Evolutionary conservation across 64 coral and sea anemone genomes (phyloP).

Genomic region (Dendronephthya gigantea): DNA sequence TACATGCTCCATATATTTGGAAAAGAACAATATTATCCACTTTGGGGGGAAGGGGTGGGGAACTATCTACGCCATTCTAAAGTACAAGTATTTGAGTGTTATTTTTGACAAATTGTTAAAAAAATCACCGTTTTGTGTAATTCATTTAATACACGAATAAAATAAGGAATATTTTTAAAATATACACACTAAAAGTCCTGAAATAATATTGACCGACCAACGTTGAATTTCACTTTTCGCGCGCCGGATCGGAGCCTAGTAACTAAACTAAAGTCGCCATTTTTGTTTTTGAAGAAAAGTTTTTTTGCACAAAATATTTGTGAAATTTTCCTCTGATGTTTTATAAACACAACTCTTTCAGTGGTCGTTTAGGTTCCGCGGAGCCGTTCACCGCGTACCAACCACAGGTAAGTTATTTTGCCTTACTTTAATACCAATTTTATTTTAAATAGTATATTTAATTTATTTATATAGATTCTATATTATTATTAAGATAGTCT

Average conservation of each 20-base stretch:
- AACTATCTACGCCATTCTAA: neutral
- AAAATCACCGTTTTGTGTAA: neutral
- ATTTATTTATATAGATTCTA: neutral
- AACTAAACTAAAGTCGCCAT: neutral
- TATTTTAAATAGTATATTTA: neutral
- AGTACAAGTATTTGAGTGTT: neutral
- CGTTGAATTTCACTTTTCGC: neutral
- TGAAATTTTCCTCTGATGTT: neutral
- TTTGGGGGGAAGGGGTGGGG: neutral
- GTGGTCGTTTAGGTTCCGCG: neutral
- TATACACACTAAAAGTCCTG: neutral
- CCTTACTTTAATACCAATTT: too few relatives aligned
- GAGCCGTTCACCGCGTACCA: neutral
- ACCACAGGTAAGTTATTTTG: conserved; percentile 17
- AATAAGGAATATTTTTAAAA: neutral
- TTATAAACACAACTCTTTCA: conserved; percentile 2
- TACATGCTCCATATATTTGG: neutral
- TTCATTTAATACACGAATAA: neutral
- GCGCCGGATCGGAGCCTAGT: neutral
- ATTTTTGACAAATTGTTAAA: neutral
- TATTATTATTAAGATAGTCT: too few relatives aligned
- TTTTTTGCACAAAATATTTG: neutral
- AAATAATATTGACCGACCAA: neutral
- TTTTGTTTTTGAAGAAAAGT: neutral
- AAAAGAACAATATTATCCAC: neutral